Conservation (phyloP, 2,888 invertebrate species). For the Drosophila anomelani region DNA sequence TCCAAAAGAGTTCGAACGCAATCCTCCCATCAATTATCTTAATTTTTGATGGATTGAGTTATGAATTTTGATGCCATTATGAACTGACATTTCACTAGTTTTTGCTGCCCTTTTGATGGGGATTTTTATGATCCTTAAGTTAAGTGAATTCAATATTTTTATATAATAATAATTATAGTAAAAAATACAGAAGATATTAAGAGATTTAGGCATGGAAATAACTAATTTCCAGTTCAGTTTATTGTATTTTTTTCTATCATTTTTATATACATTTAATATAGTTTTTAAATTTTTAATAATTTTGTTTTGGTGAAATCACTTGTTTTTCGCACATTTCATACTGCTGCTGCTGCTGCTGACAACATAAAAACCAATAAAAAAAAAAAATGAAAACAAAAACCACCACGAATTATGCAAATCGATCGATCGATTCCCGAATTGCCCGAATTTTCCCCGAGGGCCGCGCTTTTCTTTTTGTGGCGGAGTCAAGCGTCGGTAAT, state of each 20-base stretch:
- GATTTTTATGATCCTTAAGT: neutral
- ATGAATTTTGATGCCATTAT: neutral
- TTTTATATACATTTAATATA: neutral
- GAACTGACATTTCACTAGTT: neutral
- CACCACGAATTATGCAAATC: constrained; percentile 6
- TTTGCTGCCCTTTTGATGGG: too few relatives aligned
- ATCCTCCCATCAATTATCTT: constrained; percentile 15
- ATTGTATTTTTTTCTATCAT: neutral
- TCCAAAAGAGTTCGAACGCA: constrained; percentile 7
- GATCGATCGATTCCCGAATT: constrained; percentile 12
- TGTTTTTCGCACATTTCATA: constrained; percentile 69
- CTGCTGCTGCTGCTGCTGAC: constrained; percentile 24
- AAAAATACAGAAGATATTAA: too few relatives aligned
- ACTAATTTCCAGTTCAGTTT: neutral
- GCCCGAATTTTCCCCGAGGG: constrained; percentile 16
- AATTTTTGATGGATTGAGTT: constrained; percentile 5
- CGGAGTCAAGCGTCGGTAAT: constrained; percentile 67
- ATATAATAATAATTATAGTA: too few relatives aligned
- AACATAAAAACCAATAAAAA: constrained; percentile 8
- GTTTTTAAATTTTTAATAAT: neutral
- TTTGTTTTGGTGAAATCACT: constrained; percentile 10
- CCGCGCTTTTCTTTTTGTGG: constrained; percentile 43
- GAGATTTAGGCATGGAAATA: neutral
- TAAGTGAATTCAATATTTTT: neutral
- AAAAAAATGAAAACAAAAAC: constrained; percentile 10